Base-by-base conservation (phyloP, 2,888 invertebrate species). In the Morpho helenor region DNA sequence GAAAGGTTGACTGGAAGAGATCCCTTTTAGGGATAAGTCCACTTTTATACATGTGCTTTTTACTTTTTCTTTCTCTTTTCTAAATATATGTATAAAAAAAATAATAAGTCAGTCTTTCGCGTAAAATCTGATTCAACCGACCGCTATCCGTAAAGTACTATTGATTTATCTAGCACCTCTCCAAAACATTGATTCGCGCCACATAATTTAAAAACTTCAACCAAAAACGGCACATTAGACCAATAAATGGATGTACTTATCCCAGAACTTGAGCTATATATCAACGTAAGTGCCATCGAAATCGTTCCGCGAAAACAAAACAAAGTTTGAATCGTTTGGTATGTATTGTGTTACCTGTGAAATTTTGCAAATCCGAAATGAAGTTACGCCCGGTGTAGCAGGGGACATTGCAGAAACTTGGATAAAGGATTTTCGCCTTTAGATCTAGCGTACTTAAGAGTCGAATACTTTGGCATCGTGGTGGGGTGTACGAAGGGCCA, bases 401-500 rank as follows among this genome's bases (percentile, higher is more conserved):
- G 41, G 16, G 46, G 54, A 16, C 41, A 41, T 16, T 22, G 31
- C 4, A 31, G 31, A 31, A 31, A 31, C 31, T 2, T 31, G 31
- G 31, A 31, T 31, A 31, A 31, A 31, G 47, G 8, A 58, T 46
- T 58, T 53, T 22, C n/a, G 16, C 8, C 47, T 9, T 48, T 48
- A 53, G 42, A 46, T 40, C 3, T 44, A 10, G 40, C 42, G 1
- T 31, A 1, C 0, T 10, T 49, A 56, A 23, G 56, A 41, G 56
- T 50, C 7, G 40, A 50, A 52, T 49, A 22, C 45, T 10, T 43
- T 56, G 46, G 72, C 70, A 69, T 70, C 69, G 67, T 66, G 65
- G 69, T 65, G 66, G 72, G 70, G 65, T 71, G 63, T 62, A 66
- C 71, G 62, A 61, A 66, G 80, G 77, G 67, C 68, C 74, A 74